Conservation (phyloP, 2,113 vertebrate genomes). For the Gallinago undulata region DNA sequence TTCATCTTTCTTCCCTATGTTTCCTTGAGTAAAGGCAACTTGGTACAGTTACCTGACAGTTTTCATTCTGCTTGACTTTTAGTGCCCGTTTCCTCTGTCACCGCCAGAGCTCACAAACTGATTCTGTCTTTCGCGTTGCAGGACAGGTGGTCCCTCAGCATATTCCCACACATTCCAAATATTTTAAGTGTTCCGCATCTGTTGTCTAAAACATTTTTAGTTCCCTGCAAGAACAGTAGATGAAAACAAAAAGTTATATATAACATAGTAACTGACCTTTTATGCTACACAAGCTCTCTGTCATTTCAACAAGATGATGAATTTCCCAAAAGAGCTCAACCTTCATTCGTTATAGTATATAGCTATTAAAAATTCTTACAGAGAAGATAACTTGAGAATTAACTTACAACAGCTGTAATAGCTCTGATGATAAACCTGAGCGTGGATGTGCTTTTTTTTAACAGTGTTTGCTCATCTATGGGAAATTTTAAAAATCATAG, state of each 20-base stretch:
- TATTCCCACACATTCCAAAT: conserved; percentile 57
- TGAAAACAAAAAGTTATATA: conserved; percentile 50
- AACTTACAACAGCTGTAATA: conserved; percentile 47
- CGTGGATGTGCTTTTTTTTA: neutral
- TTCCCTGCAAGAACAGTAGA: conserved; percentile 25
- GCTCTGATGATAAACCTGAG: neutral
- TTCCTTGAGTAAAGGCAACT: neutral
- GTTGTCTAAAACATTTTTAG: conserved; percentile 53
- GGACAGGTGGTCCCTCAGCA: conserved; percentile 66
- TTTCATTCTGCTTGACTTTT: neutral
- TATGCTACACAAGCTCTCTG: neutral
- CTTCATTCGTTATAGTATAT: neutral
- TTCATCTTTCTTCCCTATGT: neutral
- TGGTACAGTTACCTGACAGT: neutral
- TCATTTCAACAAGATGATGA: conserved; percentile 20
- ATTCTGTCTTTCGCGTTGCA: neutral
- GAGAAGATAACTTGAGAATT: conserved; percentile 17
- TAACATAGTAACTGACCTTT: conserved; percentile 39
- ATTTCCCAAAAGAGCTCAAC: neutral
- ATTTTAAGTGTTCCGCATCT: conserved; percentile 62
- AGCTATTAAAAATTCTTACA: conserved; percentile 35
- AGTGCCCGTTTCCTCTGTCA: neutral
- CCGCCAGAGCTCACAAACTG: neutral
- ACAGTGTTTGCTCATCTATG: neutral
- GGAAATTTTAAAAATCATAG: neutral